These are phyloP conservation scores for Drosophila yooni DNA, from an alignment of 2,888 invertebrate species.

Conservation along the genomic window DNA sequence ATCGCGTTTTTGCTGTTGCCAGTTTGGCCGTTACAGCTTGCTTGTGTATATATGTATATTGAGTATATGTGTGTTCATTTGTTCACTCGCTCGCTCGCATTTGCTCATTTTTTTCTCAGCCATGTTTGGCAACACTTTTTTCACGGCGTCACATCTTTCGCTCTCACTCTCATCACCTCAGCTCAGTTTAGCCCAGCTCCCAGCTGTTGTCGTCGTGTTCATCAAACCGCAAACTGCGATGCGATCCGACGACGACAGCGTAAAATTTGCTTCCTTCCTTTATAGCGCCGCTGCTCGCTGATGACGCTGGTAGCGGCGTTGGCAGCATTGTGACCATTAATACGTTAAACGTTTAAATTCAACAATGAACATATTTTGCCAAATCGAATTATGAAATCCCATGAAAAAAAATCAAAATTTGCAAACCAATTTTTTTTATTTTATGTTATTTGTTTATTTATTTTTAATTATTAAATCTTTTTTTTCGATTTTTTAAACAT, in stretches of 20 bases:
- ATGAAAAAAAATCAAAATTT: not conserved
- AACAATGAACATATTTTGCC: not conserved
- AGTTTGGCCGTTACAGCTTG: slow-evolving; percentile 53
- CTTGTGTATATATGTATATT: slow-evolving; percentile 3
- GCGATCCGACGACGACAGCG: slow-evolving; percentile 35
- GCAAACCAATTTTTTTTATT: not conserved
- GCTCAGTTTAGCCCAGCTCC: slow-evolving; percentile 10
- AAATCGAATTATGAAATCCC: slow-evolving; percentile 1
- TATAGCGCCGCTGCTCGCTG: slow-evolving; percentile 16
- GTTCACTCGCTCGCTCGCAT: slow-evolving; percentile 3
- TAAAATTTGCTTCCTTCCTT: slow-evolving; percentile 56
- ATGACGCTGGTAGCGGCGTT: slow-evolving; percentile 11
- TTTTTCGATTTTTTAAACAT: not conserved
- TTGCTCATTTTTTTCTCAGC: slow-evolving; percentile 35
- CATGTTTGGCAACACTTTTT: slow-evolving; percentile 61
- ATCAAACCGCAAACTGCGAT: slow-evolving; percentile 50
- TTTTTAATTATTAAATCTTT: not conserved
- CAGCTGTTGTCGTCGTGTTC: slow-evolving; percentile 56
- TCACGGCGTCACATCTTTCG: slow-evolving; percentile 27
- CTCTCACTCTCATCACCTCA: slow-evolving; percentile 47
- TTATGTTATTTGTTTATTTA: not conserved
- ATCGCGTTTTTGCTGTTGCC: slow-evolving; percentile 35
- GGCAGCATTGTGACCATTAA: slow-evolving; percentile 2
- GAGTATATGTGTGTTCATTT: not conserved
- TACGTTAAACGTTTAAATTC: slow-evolving; percentile 29